Conservation (phyloP, 2,113 vertebrate species). For the Paedocypris sp. region DNA sequence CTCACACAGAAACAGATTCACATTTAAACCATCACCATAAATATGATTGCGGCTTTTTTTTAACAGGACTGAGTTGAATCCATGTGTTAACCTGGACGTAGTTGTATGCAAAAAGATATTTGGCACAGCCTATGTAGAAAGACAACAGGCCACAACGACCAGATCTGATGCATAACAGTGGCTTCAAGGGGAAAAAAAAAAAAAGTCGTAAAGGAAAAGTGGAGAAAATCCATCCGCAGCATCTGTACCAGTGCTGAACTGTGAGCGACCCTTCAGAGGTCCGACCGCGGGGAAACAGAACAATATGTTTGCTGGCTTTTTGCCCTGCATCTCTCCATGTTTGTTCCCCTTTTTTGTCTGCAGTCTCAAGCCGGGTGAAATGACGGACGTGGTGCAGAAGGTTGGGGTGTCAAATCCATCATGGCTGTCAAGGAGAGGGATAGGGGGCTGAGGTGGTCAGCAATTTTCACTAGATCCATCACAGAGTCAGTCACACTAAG, state of each 20-base stretch:
- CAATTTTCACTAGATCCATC: conserved; percentile 33
- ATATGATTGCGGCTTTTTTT: no score
- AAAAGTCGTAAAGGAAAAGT: conserved; percentile 18
- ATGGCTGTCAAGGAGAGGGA: not conserved
- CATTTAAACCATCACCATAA: no score
- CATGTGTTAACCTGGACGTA: no score
- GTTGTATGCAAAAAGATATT: no score
- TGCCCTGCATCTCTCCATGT: not conserved
- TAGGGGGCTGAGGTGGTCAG: conserved; percentile 25
- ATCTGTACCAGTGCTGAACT: conserved; percentile 33
- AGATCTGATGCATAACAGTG: no score
- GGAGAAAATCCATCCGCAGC: conserved; percentile 31
- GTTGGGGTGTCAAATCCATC: conserved; percentile 27
- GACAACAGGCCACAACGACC: no score
- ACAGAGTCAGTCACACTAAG: not conserved
- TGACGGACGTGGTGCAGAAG: conserved; percentile 44
- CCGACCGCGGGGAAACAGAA: conserved; percentile 46
- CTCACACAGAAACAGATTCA: no score
- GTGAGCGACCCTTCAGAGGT: conserved; percentile 47
- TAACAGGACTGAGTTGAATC: no score
- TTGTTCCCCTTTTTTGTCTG: conserved; percentile 6
- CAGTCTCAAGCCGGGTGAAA: conserved; percentile 35
- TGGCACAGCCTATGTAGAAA: conserved; percentile 23
- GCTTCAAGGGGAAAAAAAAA: conserved; percentile 17
- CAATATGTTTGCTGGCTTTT: conserved; percentile 50